A percentile compares a stretch with the other conserved stretches of the same genome.
Conservation (phyloP, 2,888 invertebrate genomes). For the Pseudanteris insignis region DNA sequence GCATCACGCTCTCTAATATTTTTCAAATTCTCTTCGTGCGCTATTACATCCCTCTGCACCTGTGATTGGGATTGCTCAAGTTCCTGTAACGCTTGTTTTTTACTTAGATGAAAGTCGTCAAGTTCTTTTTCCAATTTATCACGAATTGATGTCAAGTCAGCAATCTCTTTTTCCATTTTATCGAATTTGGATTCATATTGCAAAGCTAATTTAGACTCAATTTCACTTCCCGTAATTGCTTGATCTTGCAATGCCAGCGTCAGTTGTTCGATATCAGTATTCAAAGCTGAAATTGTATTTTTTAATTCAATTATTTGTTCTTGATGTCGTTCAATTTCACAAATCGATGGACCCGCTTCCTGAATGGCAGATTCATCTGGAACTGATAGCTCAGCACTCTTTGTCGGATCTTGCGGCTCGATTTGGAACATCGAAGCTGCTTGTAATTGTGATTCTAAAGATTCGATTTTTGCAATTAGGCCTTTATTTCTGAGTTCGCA, state of each 20-base stretch:
- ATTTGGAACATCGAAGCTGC: slow-evolving; percentile 2
- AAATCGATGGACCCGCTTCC: slow-evolving; percentile 3
- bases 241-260: slow-evolving; percentile 71
- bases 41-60: slow-evolving; percentile 49
- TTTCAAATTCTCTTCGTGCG: slow-evolving; percentile 50
- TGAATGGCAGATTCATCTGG: not conserved
- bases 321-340: slow-evolving; percentile 47
- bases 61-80: slow-evolving; percentile 52
- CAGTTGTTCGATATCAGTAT: slow-evolving; percentile 72
- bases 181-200: slow-evolving; percentile 48
- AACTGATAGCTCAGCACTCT: slow-evolving; percentile 9
- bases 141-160: slow-evolving; percentile 44
- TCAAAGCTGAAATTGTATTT: slow-evolving; percentile 70
- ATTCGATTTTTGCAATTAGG: slow-evolving; percentile 73
- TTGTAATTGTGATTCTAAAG: slow-evolving; percentile 61
- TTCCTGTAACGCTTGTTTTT: slow-evolving; percentile 54
- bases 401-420: slow-evolving; percentile 13
- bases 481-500: slow-evolving; percentile 79
- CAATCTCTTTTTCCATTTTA: slow-evolving; percentile 48
- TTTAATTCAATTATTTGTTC: slow-evolving; percentile 68
- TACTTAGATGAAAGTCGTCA: slow-evolving; percentile 49
- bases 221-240: slow-evolving; percentile 57
- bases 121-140: slow-evolving; percentile 52
- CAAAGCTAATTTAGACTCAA: slow-evolving; percentile 41
- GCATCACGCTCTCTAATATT: slow-evolving; percentile 47